Conservation (phyloP, 2,113 vertebrate genomes). For the Heptranchias perlo region DNA sequence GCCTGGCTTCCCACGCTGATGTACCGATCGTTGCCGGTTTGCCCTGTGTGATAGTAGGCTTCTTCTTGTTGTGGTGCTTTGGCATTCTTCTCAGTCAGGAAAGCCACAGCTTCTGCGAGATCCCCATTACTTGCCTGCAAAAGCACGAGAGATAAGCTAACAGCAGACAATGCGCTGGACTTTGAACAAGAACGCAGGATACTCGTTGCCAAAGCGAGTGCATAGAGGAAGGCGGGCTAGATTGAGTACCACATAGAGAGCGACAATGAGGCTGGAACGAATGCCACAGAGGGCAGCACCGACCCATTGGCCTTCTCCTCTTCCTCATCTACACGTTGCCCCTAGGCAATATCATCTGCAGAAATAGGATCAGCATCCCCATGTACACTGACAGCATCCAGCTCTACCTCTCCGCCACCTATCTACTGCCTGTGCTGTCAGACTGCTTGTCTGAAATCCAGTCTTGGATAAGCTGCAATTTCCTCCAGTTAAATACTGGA, state of each 20-base stretch:
- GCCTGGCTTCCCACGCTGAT: constrained; percentile 97
- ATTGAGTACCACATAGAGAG: not conserved
- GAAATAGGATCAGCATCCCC: not conserved
- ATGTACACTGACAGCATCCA: not conserved
- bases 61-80: constrained; percentile 85
- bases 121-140: constrained; percentile 93
- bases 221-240: not conserved
- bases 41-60: constrained; percentile 85
- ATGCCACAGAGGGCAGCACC: not conserved
- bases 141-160: constrained; percentile 1
- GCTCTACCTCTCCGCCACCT: not conserved
- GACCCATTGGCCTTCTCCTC: not conserved
- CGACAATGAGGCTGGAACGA: not conserved
- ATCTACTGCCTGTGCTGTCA: not conserved
- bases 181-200: not conserved
- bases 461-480: no score
- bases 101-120: constrained; percentile 85
- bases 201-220: not conserved
- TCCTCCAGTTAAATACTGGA: no score
- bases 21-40: constrained; percentile 85
- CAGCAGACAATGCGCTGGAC: not conserved
- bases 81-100: constrained; percentile 87
- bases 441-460: not conserved
- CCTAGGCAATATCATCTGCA: not conserved
- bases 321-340: not conserved